Evolutionary conservation across 2,113 vertebrate genomes (phyloP).

Genomic region (Pseudonaja textilis): DNA sequence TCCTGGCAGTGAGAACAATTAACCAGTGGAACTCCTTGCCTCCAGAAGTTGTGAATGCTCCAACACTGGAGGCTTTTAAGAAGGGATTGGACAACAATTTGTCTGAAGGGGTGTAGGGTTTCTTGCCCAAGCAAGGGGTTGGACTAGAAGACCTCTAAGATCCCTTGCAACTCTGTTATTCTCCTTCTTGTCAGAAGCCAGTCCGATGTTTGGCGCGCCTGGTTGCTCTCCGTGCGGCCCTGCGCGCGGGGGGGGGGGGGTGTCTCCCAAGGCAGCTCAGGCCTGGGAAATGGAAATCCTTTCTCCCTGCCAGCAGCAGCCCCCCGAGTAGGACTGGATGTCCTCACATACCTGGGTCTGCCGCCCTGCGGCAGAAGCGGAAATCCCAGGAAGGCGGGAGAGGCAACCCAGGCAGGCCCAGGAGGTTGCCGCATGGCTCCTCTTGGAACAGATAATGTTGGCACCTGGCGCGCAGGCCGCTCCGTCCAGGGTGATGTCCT

Average conservation of each 20-base stretch:
- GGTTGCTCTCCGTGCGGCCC: too few species aligned
- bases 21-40: too few species aligned
- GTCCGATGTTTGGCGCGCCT: background rate
- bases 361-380: background rate
- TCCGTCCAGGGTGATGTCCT: background rate
- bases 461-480: background rate
- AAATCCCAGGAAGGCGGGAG: background rate
- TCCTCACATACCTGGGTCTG: background rate
- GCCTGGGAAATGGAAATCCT: background rate
- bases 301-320: background rate
- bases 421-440: background rate
- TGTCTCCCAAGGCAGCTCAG: background rate
- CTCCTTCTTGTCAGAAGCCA: background rate
- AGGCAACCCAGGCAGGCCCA: background rate
- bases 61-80: too few species aligned
- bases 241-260: rapidly evolving
- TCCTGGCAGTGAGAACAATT: too few species aligned
- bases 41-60: too few species aligned
- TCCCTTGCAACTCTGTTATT: too few species aligned
- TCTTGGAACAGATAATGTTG: background rate
- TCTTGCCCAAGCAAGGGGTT: too few species aligned
- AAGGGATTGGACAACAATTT: too few species aligned
- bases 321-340: background rate
- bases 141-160: too few species aligned
- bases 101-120: too few species aligned